Percentiles rank a stretch among this genome's conserved stretches.
phyloP scores from a whole-genome alignment of 2,113 vertebrate genomes.

The Apus apus region DNA sequence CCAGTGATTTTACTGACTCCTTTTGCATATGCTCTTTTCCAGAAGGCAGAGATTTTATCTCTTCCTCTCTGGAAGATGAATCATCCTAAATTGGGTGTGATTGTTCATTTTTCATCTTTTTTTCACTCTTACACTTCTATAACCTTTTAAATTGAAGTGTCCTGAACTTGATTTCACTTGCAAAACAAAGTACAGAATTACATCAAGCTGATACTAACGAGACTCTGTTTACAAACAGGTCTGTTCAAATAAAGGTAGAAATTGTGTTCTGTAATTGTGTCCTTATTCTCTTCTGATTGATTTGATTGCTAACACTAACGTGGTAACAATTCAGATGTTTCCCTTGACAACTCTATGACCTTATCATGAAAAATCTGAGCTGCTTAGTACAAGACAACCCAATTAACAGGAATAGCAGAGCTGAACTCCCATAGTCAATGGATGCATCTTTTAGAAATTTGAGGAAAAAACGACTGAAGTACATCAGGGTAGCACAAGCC shows the following conservation, averaged over 20 bases:
- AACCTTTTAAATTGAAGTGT: background rate
- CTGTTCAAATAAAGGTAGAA: background rate
- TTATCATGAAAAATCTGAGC: background rate
- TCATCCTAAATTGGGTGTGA: background rate
- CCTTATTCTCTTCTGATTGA: background rate
- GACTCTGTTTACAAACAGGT: background rate
- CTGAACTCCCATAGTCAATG: background rate
- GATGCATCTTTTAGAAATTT: background rate
- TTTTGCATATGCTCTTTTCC: background rate
- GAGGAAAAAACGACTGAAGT: background rate
- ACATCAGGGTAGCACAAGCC: background rate
- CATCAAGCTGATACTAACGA: background rate
- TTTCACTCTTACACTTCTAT: background rate
- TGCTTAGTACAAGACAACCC: background rate
- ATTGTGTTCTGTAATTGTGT: background rate
- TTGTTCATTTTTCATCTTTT: background rate
- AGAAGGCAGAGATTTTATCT: background rate
- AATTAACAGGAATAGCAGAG: background rate
- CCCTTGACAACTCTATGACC: background rate
- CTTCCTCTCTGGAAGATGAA: background rate
- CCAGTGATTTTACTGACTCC: background rate
- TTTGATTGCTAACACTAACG: background rate
- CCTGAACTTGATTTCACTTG: background rate
- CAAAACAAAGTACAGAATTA: background rate
- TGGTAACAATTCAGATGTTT: background rate